Conservation (phyloP, 1,140 invertebrate genomes). For the Onthophagus taurus region DNA sequence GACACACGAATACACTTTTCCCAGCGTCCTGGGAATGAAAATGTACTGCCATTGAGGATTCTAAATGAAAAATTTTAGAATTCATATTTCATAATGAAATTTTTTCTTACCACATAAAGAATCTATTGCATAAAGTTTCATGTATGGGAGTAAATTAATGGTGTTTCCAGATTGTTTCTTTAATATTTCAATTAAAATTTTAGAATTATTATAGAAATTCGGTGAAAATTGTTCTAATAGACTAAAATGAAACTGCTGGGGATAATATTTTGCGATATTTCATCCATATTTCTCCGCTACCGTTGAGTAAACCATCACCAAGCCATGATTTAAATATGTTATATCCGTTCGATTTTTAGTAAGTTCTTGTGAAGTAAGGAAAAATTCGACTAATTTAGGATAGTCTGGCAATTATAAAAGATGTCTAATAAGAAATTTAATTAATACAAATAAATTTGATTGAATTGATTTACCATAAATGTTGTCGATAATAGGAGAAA, state of each 20-base stretch:
- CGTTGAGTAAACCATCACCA: constrained; percentile 8
- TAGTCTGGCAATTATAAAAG: constrained; percentile 2
- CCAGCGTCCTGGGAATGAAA: not conserved
- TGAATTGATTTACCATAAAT: too few species aligned
- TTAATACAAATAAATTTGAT: too few species aligned
- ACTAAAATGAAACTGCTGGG: constrained; percentile 79
- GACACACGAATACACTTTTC: not conserved
- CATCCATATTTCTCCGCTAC: constrained; percentile 54
- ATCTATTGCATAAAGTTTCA: too few species aligned
- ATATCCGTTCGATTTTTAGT: constrained; percentile 11
- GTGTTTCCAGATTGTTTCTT: not conserved
- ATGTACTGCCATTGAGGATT: constrained; percentile 7
- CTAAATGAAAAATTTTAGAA: too few species aligned
- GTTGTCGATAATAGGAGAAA: too few species aligned
- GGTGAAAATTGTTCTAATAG: constrained; percentile 65
- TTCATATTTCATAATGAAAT: too few species aligned
- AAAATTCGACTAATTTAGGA: constrained; percentile 5
- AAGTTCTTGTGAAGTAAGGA: constrained; percentile 6
- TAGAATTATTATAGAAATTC: constrained; percentile 1
- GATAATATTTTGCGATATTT: constrained; percentile 67
- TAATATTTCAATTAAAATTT: constrained; percentile 3
- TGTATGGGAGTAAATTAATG: too few species aligned
- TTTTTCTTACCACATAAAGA: too few species aligned
- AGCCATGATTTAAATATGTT: constrained; percentile 9
- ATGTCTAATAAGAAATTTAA: too few species aligned